These are phyloP conservation scores for Desmophyllum pertusum DNA, from an alignment of 92 coral and sea anemone genomes.

Conservation along the genomic window DNA sequence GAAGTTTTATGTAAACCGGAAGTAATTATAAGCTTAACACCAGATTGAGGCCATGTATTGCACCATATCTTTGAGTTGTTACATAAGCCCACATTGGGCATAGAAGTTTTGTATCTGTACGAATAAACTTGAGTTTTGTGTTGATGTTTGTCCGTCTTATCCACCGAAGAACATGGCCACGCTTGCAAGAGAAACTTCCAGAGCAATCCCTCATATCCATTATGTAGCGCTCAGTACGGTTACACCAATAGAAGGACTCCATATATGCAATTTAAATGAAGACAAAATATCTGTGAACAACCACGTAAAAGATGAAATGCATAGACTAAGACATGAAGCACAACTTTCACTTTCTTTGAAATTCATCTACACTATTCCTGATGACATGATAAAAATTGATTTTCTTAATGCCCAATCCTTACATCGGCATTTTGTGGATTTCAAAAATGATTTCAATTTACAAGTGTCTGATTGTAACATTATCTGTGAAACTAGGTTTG, in stretches of 20 bases:
- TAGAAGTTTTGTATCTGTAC: neutral
- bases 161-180: conserved; percentile 1
- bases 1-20: neutral
- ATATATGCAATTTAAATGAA: conserved; percentile 27
- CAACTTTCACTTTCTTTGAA: conserved; percentile 27
- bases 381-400: conserved; percentile 19
- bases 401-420: conserved; percentile 39
- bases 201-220: conserved; percentile 45
- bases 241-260: conserved; percentile 41
- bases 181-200: conserved; percentile 16
- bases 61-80: no score
- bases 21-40: neutral
- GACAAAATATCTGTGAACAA: conserved; percentile 25
- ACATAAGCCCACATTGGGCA: neutral
- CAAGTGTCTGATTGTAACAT: conserved; percentile 27
- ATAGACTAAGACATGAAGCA: conserved; percentile 38
- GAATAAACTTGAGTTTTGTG: neutral
- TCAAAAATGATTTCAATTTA: conserved; percentile 35
- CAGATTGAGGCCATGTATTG: neutral
- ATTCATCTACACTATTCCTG: conserved; percentile 6
- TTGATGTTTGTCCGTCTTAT: no score
- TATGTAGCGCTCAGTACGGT: conserved; percentile 36
- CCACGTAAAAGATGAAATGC: conserved; percentile 33
- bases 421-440: conserved; percentile 35
- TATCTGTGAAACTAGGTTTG: conserved; percentile 45